Evolutionary conservation across 2,888 invertebrate genomes (phyloP).

Genomic region (Himalopsyche japonica): DNA sequence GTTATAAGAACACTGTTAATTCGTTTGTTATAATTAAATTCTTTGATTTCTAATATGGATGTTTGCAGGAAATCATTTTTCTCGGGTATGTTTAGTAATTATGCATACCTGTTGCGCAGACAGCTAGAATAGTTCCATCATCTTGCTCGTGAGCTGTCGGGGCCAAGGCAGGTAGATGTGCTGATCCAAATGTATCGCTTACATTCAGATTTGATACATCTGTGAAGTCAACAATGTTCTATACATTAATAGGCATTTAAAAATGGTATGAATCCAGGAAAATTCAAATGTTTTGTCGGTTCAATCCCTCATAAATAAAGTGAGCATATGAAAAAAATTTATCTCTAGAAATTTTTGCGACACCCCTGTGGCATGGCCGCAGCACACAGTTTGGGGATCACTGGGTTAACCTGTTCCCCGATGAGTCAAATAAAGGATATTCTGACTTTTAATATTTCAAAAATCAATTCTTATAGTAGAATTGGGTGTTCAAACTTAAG

Average conservation of each 20-base stretch:
- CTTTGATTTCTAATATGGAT: no score
- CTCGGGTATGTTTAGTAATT: background rate
- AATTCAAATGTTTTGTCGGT: background rate
- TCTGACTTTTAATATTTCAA: no score
- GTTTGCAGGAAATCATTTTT: background rate
- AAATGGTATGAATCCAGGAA: background rate
- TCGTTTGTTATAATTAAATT: background rate
- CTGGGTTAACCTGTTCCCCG: no score
- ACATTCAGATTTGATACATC: slow-evolving; percentile 73
- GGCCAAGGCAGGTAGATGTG: slow-evolving; percentile 54
- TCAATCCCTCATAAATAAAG: background rate
- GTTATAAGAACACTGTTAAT: background rate
- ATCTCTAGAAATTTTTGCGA: no score
- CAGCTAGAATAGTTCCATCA: slow-evolving; percentile 84
- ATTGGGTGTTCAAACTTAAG: no score
- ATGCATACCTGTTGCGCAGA: slow-evolving; percentile 75
- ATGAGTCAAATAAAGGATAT: no score
- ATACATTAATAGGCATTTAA: no score
- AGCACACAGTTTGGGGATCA: no score
- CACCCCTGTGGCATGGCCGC: no score
- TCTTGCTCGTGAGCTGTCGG: slow-evolving; percentile 88
- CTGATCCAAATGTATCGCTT: slow-evolving; percentile 58
- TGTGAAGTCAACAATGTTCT: slow-evolving; percentile 48
- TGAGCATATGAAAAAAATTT: no score
- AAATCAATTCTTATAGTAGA: no score